These are phyloP conservation scores for Argyra leucocephala DNA, from an alignment of 2,888 invertebrate species.

Conservation along the genomic window DNA sequence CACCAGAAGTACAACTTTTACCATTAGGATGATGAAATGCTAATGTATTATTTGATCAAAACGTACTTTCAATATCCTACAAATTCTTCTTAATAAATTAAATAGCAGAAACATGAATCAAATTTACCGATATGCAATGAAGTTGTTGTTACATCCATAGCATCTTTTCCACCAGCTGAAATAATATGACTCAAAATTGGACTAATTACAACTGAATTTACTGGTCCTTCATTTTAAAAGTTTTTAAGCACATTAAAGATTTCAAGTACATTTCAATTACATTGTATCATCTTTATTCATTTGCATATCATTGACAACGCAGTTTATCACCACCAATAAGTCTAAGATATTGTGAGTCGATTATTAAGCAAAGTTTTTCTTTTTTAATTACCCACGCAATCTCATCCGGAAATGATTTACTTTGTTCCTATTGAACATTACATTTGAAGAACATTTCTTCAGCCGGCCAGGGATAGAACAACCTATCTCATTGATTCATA, in stretches of 20 bases:
- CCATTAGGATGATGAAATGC: slow-evolving; percentile 98
- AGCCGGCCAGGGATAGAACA: no score
- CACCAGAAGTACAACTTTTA: slow-evolving; percentile 90
- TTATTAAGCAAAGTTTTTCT: no score
- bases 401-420: no score
- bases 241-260: slow-evolving; percentile 77
- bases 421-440: no score
- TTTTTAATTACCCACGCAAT: no score
- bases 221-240: slow-evolving; percentile 93
- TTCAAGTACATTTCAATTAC: slow-evolving; percentile 93
- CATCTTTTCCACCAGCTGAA: slow-evolving; percentile 98
- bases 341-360: no score
- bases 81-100: slow-evolving; percentile 95
- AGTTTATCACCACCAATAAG: no score
- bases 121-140: slow-evolving; percentile 92
- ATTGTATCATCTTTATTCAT: slow-evolving; percentile 84
- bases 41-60: slow-evolving; percentile 99
- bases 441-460: no score
- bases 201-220: slow-evolving; percentile 95
- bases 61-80: slow-evolving; percentile 96
- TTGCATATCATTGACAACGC: slow-evolving; percentile 93
- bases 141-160: slow-evolving; percentile 96
- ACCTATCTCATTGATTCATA: no score
- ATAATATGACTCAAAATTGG: slow-evolving; percentile 93
- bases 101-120: slow-evolving; percentile 87